Percentiles rank a stretch among this genome's conserved stretches.
Evolutionary conservation across 1,140 invertebrate species (phyloP).

Genomic region (Eriosoma lanigerum): DNA sequence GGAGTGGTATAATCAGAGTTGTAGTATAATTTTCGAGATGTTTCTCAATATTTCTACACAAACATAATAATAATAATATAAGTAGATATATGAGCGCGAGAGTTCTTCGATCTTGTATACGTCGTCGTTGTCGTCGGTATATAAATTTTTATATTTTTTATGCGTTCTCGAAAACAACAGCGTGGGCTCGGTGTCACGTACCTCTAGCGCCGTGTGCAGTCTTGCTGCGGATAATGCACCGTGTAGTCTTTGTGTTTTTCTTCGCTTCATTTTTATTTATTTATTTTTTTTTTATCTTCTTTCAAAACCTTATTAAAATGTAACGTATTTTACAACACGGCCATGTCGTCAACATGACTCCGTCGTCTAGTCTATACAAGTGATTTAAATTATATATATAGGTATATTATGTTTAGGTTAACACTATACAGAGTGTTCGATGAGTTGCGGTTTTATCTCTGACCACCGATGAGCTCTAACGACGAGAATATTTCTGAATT

Average conservation of each 20-base stretch:
- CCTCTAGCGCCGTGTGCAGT: conserved; percentile 47
- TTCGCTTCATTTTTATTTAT: neutral
- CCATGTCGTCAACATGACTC: conserved; percentile 40
- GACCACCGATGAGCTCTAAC: too few species aligned
- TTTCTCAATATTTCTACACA: conserved; percentile 9
- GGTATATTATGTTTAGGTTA: neutral
- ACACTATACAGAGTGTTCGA: too few species aligned
- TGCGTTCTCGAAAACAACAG: conserved; percentile 50
- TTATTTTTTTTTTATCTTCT: neutral
- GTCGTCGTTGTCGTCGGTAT: neutral
- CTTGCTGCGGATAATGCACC: conserved; percentile 29
- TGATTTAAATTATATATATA: conserved; percentile 45
- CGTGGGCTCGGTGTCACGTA: conserved; percentile 49
- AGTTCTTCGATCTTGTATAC: conserved; percentile 2
- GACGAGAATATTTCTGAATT: too few species aligned
- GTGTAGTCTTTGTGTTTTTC: neutral
- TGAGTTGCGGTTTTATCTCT: too few species aligned
- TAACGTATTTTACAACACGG: conserved; percentile 49
- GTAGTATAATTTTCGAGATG: conserved; percentile 1
- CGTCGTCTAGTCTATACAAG: conserved; percentile 44
- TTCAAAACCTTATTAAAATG: conserved; percentile 45
- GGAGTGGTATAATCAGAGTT: too few species aligned
- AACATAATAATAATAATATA: neutral
- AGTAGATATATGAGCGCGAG: neutral
- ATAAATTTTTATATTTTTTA: conserved; percentile 26